Evolutionary conservation across 2,888 invertebrate species (phyloP), one percentile per base, ranked within the genome.

Genomic region (Eupithecia centaureata): DNA sequence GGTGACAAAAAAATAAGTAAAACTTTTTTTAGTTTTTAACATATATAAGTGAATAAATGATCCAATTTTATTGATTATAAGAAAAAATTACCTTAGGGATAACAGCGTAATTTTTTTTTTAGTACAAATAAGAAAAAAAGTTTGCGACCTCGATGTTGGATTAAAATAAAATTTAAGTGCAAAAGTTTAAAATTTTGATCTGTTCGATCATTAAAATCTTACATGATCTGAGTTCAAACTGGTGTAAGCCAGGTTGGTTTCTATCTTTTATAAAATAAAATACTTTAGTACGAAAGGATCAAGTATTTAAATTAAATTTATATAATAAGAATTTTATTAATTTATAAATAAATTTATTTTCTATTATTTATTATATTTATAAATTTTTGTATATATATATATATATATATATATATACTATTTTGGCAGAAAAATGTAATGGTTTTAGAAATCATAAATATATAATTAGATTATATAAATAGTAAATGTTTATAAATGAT

Each of bases 141-240:
- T 93, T 96, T 96, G 95, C 95, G 95, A 96, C 96, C 96, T 97
- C 96, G 96, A 97, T 97, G 96, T 96, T 97, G 96, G 95, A 96
- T 96, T 96, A 96, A 95, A 94, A 93, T 94, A 92, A 93, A 94
- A 90, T 92, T 94, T 94, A 92, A 94, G 94, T 94, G 95, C 83
- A 96, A 95, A 88, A 91, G 94, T 94, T 95, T 92, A 94, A 93
- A 90, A 89, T 91, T 95, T 95, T 94, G 94, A 95, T 95, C 95
- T 96, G 96, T 96, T 96, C 96, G 95, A 96, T 95, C 94, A 94
- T 96, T 96, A 94, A 95, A 95, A 94, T 94, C 94, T 96, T 96
- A 96, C 96, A 96, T 96, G 96, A 96, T 96, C 95, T 96, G 96
- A 96, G 96, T 96, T 96, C 95, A 96, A 94, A 96, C 95, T 96